These are phyloP conservation scores for Caenorhabditis sp. DNA, from an alignment of 2,888 invertebrate species.

Conservation along the genomic window DNA sequence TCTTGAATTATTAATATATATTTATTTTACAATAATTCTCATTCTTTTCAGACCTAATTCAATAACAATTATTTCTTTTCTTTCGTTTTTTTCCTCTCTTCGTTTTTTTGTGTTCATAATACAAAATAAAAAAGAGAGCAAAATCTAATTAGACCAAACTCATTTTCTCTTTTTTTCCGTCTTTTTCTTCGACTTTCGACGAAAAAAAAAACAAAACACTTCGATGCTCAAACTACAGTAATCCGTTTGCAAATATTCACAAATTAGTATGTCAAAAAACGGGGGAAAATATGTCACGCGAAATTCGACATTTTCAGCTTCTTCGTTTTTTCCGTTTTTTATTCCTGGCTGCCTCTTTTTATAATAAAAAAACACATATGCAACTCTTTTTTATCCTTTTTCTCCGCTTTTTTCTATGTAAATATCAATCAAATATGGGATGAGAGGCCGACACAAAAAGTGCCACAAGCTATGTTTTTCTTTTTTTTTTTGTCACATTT, in stretches of 20 bases:
- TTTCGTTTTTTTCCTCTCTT: background rate
- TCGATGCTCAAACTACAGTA: background rate
- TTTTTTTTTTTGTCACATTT: slow-evolving; percentile 1
- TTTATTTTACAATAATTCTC: no score
- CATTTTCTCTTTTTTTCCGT: background rate
- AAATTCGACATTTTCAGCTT: background rate
- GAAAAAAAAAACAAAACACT: background rate
- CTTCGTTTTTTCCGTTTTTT: background rate
- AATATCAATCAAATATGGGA: slow-evolving; percentile 1
- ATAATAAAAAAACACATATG: background rate
- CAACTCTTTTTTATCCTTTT: slow-evolving; percentile 1
- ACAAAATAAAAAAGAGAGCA: background rate
- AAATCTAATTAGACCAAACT: slow-evolving; percentile 13
- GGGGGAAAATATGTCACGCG: no score
- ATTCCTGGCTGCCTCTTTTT: background rate
- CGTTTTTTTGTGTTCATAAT: background rate
- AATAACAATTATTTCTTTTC: background rate
- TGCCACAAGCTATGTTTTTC: slow-evolving; percentile 2
- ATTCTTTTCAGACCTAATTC: no score
- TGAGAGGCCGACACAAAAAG: background rate
- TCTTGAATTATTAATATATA: no score
- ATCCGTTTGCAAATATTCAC: no score
- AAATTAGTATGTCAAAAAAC: no score
- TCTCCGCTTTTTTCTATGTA: background rate
- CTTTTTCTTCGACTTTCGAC: background rate